A percentile compares a stretch with the other conserved stretches of the same genome.
phyloP scores from a whole-genome alignment of 2,113 vertebrate species.

The Uria lomvia region DNA sequence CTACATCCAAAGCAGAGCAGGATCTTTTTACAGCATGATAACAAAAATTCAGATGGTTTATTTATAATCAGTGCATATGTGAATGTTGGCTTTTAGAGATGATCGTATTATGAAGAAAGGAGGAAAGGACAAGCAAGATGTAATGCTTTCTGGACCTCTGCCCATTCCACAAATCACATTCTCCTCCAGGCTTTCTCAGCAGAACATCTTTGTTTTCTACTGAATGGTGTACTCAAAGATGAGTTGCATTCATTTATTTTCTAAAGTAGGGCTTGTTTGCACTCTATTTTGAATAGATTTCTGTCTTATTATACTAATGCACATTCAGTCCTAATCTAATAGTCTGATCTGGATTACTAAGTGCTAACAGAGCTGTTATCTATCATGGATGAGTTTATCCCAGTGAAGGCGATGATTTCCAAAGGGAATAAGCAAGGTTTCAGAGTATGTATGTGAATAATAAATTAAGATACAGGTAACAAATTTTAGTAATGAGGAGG shows the following conservation, averaged over 20 bases:
- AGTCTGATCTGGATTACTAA: conserved; percentile 44
- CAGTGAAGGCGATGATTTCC: background rate
- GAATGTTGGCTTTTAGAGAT: background rate
- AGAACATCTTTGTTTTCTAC: background rate
- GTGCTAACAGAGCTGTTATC: conserved; percentile 6
- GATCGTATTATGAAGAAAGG: background rate
- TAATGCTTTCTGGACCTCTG: conserved; percentile 34
- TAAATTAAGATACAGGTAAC: background rate
- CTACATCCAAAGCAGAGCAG: background rate
- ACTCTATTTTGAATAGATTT: conserved; percentile 39
- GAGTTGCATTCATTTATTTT: conserved; percentile 26
- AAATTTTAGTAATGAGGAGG: conserved; percentile 7
- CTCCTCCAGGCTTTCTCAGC: conserved; percentile 8
- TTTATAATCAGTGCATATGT: background rate
- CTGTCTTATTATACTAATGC: conserved; percentile 29
- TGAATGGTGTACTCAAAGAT: background rate
- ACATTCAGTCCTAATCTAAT: conserved; percentile 32
- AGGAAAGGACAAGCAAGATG: background rate
- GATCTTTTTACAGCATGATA: background rate
- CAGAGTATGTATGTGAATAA: background rate
- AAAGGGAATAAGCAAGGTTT: conserved; percentile 3
- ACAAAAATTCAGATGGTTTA: background rate
- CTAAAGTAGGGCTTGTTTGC: conserved; percentile 27
- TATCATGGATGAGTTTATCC: background rate
- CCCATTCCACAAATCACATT: conserved; percentile 23